Percentiles rank a stretch among this genome's conserved stretches.
Evolutionary conservation across 2,797 vertebrate species (phyloP).

Genomic region (Vireo griseus): DNA sequence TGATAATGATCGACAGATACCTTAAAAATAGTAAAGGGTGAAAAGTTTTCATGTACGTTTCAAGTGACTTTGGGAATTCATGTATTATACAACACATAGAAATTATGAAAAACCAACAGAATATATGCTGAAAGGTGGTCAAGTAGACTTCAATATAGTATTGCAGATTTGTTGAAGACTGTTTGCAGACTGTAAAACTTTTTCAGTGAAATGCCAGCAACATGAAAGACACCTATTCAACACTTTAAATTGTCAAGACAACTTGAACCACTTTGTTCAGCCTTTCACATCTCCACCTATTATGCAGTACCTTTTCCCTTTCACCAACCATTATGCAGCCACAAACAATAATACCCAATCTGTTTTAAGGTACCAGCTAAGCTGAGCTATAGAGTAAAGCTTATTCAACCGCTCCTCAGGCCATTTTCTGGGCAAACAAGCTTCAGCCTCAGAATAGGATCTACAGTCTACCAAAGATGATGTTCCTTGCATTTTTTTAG

Average conservation of each 20-base stretch:
- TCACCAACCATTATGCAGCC: neutral
- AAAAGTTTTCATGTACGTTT: neutral
- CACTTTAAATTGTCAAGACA: neutral
- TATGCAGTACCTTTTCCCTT: neutral
- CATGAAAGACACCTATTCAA: neutral
- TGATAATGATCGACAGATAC: neutral
- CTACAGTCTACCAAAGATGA: neutral
- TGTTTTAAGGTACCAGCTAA: neutral
- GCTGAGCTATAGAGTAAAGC: neutral
- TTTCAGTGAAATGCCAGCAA: neutral
- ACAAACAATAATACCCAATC: neutral
- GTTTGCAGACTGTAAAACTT: neutral
- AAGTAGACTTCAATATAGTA: neutral
- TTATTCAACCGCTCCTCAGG: neutral
- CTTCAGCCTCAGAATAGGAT: neutral
- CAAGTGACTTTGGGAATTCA: neutral
- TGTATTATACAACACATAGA: neutral
- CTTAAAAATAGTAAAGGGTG: neutral
- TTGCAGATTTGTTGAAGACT: neutral
- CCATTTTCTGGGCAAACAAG: neutral
- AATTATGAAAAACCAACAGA: neutral
- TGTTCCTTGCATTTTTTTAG: accelerated
- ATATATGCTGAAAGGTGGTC: neutral
- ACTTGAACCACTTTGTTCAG: neutral
- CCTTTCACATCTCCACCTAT: neutral